Percentiles rank a stretch among this genome's conserved stretches.
phyloP scores from a whole-genome alignment of 2,888 invertebrate genomes.

The Sphecodes monilicornis region DNA sequence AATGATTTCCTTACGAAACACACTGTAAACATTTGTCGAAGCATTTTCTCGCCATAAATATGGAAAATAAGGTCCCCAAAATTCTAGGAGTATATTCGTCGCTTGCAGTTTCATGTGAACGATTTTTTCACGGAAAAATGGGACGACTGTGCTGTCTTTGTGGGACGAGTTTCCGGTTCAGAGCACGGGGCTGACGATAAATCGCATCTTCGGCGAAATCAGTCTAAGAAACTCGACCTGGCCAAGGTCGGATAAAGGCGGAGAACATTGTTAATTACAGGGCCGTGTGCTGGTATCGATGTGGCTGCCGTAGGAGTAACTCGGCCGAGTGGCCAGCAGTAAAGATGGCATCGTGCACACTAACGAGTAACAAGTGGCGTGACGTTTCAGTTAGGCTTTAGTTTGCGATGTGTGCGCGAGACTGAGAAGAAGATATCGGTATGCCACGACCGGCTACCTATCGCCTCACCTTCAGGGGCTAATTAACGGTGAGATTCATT shows the following conservation, averaged over 20 bases:
- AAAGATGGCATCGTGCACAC: slow-evolving; percentile 82
- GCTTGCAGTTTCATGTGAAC: neutral
- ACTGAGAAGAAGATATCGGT: slow-evolving; percentile 76
- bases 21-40: neutral
- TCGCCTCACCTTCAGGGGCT: slow-evolving; percentile 78
- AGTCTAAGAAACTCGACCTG: slow-evolving; percentile 43
- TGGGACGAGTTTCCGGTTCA: neutral
- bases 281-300: slow-evolving; percentile 72
- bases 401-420: slow-evolving; percentile 62
- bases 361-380: slow-evolving; percentile 81
- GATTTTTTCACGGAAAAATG: neutral
- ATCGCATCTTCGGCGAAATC: slow-evolving; percentile 55
- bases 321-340: slow-evolving; percentile 61
- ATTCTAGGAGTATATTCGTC: too few relatives aligned
- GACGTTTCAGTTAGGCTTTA: slow-evolving; percentile 82
- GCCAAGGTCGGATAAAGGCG: slow-evolving; percentile 56
- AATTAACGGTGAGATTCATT: slow-evolving; percentile 83
- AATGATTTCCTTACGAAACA: neutral
- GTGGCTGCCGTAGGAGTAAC: slow-evolving; percentile 69
- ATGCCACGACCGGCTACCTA: slow-evolving; percentile 80
- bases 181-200: slow-evolving; percentile 21
- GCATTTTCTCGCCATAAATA: neutral
- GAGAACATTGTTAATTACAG: slow-evolving; percentile 79
- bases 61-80: too few relatives aligned
- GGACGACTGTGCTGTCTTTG: neutral